These are phyloP conservation scores for Actinia tenebrosa DNA, from an alignment of 64 coral and sea anemone species.

Conservation along the genomic window DNA sequence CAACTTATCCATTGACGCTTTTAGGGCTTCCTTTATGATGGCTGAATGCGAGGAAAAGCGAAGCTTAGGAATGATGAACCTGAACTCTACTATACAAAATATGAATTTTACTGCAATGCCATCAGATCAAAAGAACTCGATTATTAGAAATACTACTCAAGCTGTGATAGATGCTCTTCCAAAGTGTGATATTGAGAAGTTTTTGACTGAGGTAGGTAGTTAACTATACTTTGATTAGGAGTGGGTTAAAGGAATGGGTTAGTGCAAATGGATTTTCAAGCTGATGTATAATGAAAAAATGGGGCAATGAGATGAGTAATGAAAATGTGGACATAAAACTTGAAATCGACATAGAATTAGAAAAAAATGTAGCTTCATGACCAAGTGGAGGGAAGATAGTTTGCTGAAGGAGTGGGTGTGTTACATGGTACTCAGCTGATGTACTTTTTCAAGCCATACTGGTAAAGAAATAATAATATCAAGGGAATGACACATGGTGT, in stretches of 20 bases:
- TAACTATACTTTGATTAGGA: not conserved
- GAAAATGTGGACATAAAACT: no score
- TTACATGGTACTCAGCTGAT: no score
- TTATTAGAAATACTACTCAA: conserved; percentile 28
- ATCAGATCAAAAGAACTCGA: not conserved
- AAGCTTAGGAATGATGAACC: not conserved
- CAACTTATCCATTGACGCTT: not conserved
- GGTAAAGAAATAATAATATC: no score
- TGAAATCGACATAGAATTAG: no score
- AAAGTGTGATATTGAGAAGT: conserved; percentile 36
- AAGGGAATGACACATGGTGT: no score
- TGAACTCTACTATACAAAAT: conserved; percentile 7
- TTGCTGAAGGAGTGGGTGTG: no score
- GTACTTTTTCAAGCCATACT: no score
- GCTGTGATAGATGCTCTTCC: conserved; percentile 20
- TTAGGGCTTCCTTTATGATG: conserved; percentile 51
- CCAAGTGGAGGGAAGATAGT: no score
- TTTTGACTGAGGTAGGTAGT: conserved; percentile 31
- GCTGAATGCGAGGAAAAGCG: conserved; percentile 23
- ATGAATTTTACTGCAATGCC: conserved; percentile 31
- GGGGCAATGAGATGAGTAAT: no score
- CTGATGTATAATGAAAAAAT: no score
- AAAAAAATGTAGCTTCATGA: no score
- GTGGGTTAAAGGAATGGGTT: not conserved
- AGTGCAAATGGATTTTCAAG: not conserved